Conservation (phyloP, 2,888 invertebrate species). For the Allygus modestus region DNA sequence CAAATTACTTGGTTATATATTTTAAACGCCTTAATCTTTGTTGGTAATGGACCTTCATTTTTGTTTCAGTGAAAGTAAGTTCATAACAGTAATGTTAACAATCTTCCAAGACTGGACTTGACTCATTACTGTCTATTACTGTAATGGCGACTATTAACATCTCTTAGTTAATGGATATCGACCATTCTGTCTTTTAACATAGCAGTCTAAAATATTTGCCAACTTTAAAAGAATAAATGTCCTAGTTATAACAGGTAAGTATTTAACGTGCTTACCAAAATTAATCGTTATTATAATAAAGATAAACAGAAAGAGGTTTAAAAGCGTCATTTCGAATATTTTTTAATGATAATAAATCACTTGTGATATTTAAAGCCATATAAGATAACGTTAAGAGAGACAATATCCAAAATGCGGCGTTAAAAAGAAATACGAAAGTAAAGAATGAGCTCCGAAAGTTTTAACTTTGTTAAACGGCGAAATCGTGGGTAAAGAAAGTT, state of each 20-base stretch:
- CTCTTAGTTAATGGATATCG: constrained; percentile 4
- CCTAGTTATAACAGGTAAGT: no score
- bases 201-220: no score
- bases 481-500: constrained; percentile 37
- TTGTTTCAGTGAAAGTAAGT: no score
- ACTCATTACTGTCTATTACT: constrained; percentile 2
- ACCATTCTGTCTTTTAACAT: neutral
- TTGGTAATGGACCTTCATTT: neutral
- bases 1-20: no score
- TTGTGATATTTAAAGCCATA: no score
- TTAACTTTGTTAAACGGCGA: constrained; percentile 38
- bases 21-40: neutral
- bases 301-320: no score
- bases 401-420: neutral
- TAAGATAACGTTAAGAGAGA: no score
- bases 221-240: no score
- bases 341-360: no score
- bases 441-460: constrained; percentile 26
- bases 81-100: neutral
- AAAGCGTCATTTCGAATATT: no score
- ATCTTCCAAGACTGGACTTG: neutral
- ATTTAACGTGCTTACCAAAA: no score
- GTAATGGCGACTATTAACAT: neutral
- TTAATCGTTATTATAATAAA: no score
- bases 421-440: neutral